Evolutionary conservation across 2,113 vertebrate species (phyloP).

Genomic region (Cercopithecus mona): DNA sequence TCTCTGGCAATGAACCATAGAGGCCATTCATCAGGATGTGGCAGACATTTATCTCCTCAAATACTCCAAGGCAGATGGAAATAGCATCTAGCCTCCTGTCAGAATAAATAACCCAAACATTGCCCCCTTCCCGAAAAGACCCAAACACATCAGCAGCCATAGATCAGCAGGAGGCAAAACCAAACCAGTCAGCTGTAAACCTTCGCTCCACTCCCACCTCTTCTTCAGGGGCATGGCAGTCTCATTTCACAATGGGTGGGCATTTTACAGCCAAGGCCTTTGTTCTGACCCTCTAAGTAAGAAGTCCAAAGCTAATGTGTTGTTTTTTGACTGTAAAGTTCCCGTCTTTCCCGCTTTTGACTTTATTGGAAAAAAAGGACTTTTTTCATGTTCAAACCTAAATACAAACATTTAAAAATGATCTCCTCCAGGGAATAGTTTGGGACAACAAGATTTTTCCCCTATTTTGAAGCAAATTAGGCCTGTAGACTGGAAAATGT

Average conservation of each 20-base stretch:
- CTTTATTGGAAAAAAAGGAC: not conserved
- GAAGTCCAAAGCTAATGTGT: not conserved
- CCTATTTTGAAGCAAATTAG: not conserved
- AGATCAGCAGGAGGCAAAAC: slow-evolving; percentile 47
- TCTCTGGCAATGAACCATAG: slow-evolving; percentile 71
- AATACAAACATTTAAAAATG: slow-evolving; percentile 48
- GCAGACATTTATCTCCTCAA: slow-evolving; percentile 77
- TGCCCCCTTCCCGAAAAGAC: slow-evolving; percentile 27
- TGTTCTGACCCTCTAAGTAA: not conserved
- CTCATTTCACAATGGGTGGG: not conserved
- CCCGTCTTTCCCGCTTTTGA: not conserved
- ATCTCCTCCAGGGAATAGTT: not conserved
- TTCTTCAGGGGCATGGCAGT: not conserved
- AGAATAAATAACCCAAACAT: slow-evolving; percentile 76
- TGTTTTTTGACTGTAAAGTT: not conserved
- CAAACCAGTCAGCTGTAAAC: slow-evolving; percentile 38
- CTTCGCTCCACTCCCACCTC: accelerated
- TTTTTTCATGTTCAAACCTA: not conserved
- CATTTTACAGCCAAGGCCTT: not conserved
- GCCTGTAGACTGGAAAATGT: not conserved
- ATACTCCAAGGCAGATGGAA: slow-evolving; percentile 77
- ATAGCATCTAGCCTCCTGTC: slow-evolving; percentile 75
- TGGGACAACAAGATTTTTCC: not conserved
- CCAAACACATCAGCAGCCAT: slow-evolving; percentile 23
- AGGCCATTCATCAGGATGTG: slow-evolving; percentile 72